Base-by-base conservation (phyloP, 2,888 invertebrate genomes). In the Azorinus chamasolen region DNA sequence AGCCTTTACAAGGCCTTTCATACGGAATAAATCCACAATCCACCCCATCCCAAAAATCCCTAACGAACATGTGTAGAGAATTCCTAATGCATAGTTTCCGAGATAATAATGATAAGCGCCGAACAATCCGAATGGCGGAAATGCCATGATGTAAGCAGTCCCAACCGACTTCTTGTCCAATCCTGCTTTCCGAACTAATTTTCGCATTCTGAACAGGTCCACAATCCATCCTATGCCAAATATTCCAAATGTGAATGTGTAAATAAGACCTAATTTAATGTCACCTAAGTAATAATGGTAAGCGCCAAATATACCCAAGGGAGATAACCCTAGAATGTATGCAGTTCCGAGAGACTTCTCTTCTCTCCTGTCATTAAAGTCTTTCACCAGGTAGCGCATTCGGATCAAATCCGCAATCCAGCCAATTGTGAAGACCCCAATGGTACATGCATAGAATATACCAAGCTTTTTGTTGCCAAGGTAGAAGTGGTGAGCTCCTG, bases 351-450 rank as follows among this genome's bases (percentile, higher is more conserved):
- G 46, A 20, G 80, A 80, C 39, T 69, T 78, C 27, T 63, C 79
- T 24, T 65, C 73, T 48, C 43, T 45, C 12, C 66, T 48, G 10
- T 51, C 55, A 65, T 83, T 85, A 64, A 43, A 41, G 43, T 78
- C 79, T 27, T 66, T 64, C 8, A 86, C 80, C 1, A 86, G 63
- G 22, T 64, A 45, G 39, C 63, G 62, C 83, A 86, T 79, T 6
- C 86, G 79, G 25, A 77, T 37, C 2, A 75, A 71, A 48, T 86
- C 86, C 14, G 76, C 72, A n/a, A 84, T 62, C 84, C 84, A 86
- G 16, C 86, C 86, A n/a, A 84, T 66, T 1, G 71, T 71, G 18
- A 82, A 75, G 3, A 84, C 76, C 1, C 86, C 86, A 14, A 79
- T 53, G 1, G 84, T 84, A 48, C 81, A 84, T n/a, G 66, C 58